Conservation (phyloP, 2,888 invertebrate genomes). For the Polymixis flavicincta region DNA sequence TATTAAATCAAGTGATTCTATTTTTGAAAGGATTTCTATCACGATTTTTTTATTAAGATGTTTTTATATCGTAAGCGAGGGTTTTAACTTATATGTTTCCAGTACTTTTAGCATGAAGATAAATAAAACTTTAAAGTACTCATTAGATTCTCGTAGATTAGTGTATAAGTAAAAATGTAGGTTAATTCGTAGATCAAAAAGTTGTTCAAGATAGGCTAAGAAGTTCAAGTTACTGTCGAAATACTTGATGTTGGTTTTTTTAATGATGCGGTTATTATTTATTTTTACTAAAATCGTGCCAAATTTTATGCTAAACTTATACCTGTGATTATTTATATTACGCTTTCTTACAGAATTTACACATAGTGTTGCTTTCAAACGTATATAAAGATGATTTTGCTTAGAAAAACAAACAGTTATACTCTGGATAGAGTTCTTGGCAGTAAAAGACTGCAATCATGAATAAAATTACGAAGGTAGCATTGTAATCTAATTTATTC, state of each 20-base stretch:
- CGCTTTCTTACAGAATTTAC: slow-evolving; percentile 17
- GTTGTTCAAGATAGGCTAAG: slow-evolving; percentile 32
- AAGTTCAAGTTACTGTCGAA: slow-evolving; percentile 15
- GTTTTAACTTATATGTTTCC: slow-evolving; percentile 31
- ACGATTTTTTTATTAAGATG: slow-evolving; percentile 44
- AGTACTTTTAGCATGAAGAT: slow-evolving; percentile 8
- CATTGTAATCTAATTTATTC: neutral
- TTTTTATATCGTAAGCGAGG: slow-evolving; percentile 50
- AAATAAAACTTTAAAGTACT: slow-evolving; percentile 29
- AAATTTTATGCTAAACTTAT: slow-evolving; percentile 39
- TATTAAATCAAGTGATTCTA: slow-evolving; percentile 51
- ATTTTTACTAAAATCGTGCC: slow-evolving; percentile 37
- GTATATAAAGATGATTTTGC: slow-evolving; percentile 31
- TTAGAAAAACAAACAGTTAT: slow-evolving; percentile 20
- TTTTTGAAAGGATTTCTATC: slow-evolving; percentile 60
- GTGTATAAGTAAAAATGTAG: slow-evolving; percentile 30
- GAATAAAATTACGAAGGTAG: slow-evolving; percentile 16
- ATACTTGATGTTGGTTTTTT: slow-evolving; percentile 15
- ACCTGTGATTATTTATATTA: slow-evolving; percentile 27
- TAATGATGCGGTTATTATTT: slow-evolving; percentile 1
- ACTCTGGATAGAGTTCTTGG: neutral
- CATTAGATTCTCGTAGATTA: slow-evolving; percentile 34
- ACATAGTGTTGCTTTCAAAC: slow-evolving; percentile 18
- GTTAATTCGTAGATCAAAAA: slow-evolving; percentile 39
- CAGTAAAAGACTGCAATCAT: neutral